A percentile compares a stretch with the other conserved stretches of the same genome.
Conservation (phyloP, 2,888 invertebrate genomes). For the Pristionchus arcanus region DNA sequence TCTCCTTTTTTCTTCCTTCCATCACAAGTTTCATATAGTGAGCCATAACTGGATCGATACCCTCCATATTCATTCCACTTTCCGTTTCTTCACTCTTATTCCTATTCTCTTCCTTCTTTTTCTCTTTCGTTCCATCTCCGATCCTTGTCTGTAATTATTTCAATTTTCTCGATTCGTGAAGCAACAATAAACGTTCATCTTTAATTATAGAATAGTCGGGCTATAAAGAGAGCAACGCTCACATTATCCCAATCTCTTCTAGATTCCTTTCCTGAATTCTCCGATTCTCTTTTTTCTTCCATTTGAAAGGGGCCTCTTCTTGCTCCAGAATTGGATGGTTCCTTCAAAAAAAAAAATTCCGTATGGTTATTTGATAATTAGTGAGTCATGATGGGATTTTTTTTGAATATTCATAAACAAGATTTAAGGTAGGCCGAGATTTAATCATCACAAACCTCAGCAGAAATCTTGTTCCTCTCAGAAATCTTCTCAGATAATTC, state of each 20-base stretch:
- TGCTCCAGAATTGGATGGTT: not conserved
- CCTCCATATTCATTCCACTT: slow-evolving; percentile 35
- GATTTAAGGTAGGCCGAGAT: no score
- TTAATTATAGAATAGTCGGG: not conserved
- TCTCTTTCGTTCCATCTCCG: not conserved
- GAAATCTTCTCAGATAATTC: not conserved
- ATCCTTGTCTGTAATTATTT: not conserved
- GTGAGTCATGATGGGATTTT: not conserved
- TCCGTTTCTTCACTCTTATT: slow-evolving; percentile 52
- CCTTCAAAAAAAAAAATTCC: not conserved
- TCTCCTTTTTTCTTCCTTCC: slow-evolving; percentile 56
- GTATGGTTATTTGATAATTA: not conserved
- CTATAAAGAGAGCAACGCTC: not conserved
- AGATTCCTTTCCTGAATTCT: not conserved
- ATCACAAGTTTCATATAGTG: slow-evolving; percentile 67
- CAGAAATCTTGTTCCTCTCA: not conserved
- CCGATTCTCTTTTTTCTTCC: not conserved
- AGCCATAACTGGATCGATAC: slow-evolving; percentile 69
- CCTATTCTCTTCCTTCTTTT: not conserved
- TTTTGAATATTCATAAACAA: not conserved
- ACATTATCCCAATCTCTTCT: not conserved
- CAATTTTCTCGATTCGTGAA: not conserved
- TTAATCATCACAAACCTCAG: not conserved
- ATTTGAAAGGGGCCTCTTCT: not conserved
- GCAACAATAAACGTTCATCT: not conserved